phyloP scores from a whole-genome alignment of 2,888 invertebrate species.

The Hypolimnas misippus region DNA sequence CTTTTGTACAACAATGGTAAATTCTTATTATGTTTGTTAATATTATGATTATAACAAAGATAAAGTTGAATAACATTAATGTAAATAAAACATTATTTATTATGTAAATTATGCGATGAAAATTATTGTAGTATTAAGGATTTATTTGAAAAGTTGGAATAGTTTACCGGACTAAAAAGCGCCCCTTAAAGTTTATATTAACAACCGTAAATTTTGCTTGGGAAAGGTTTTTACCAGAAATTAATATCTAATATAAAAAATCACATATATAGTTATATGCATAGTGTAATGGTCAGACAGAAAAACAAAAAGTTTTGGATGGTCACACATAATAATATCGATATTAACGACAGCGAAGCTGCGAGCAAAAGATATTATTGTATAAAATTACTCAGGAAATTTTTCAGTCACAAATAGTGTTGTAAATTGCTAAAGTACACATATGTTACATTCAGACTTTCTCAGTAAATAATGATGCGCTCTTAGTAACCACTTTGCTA shows the following conservation, averaged over 20 bases:
- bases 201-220: neutral
- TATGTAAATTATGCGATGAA: neutral
- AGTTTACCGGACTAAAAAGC: neutral
- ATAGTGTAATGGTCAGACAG: too few species aligned
- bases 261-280: too few species aligned
- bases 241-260: too few species aligned
- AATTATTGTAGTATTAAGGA: neutral
- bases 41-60: too few species aligned
- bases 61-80: too few species aligned
- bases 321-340: too few species aligned
- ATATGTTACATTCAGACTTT: neutral
- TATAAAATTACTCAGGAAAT: neutral
- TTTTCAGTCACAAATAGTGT: neutral
- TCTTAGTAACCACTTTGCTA: neutral
- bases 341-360: neutral
- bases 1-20: too few species aligned
- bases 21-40: too few species aligned
- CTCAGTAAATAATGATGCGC: neutral
- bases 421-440: neutral
- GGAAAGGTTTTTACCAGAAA: neutral
- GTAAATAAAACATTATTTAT: too few species aligned
- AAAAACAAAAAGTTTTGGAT: too few species aligned
- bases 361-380: neutral
- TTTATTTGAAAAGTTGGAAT: neutral
- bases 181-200: neutral